phyloP scores from a whole-genome alignment of 2,888 invertebrate genomes.

The Chrysolina haemoptera region DNA sequence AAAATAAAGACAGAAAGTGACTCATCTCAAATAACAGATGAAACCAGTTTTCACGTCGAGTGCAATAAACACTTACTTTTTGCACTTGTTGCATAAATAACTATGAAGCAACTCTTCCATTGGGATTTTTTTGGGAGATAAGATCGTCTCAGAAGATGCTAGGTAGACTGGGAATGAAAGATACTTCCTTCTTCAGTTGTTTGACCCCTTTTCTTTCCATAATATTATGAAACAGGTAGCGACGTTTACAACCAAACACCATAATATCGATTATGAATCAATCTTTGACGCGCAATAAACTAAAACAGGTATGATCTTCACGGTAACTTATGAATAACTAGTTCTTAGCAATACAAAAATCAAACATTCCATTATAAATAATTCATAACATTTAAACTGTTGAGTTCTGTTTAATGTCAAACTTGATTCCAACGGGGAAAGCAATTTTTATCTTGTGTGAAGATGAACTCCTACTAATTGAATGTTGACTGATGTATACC shows the following conservation, averaged over 20 bases:
- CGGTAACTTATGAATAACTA: conserved; percentile 36
- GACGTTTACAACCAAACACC: background rate
- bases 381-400: conserved; percentile 34
- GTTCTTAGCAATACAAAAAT: conserved; percentile 35
- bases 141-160: too few relatives aligned
- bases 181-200: too few relatives aligned
- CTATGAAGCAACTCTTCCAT: too few relatives aligned
- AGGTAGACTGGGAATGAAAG: too few relatives aligned
- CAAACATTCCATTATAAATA: conserved; percentile 40
- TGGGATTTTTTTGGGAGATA: too few relatives aligned
- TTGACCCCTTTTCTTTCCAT: too few relatives aligned
- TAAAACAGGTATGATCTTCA: conserved; percentile 34
- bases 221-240: too few relatives aligned
- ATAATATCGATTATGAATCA: conserved; percentile 31
- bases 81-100: too few relatives aligned
- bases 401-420: conserved; percentile 29
- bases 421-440: conserved; percentile 31
- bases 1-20: too few relatives aligned
- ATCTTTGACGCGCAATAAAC: conserved; percentile 25
- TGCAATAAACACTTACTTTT: too few relatives aligned
- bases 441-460: conserved; percentile 15
- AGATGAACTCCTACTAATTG: conserved; percentile 18
- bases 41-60: too few relatives aligned
- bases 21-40: too few relatives aligned
- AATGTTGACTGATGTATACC: conserved; percentile 5